Percentiles rank a stretch among this genome's conserved stretches.
Evolutionary conservation across 1,140 invertebrate genomes (phyloP).

Genomic region (Drosophila willistoni): DNA sequence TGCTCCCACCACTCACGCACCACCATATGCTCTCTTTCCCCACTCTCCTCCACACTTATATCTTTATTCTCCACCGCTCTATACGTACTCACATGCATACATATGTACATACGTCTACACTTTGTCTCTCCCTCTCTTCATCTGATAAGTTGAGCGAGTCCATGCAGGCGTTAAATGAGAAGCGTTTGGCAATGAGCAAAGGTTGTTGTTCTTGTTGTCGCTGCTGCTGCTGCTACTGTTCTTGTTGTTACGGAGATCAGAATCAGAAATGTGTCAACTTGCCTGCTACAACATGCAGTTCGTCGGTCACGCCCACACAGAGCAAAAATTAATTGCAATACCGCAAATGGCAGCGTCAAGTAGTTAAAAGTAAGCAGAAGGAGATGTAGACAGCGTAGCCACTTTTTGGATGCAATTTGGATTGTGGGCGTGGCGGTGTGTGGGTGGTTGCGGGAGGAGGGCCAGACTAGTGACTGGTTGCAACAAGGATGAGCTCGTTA

Average conservation of each 20-base stretch:
- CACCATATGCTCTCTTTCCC: too few species aligned
- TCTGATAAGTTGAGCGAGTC: slow-evolving; percentile 27
- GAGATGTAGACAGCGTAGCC: slow-evolving; percentile 15
- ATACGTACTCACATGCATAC: too few species aligned
- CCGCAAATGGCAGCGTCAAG: slow-evolving; percentile 80
- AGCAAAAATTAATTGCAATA: slow-evolving; percentile 80
- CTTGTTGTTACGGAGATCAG: slow-evolving; percentile 38
- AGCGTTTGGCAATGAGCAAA: slow-evolving; percentile 17
- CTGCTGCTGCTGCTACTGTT: neutral
- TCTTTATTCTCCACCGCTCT: slow-evolving; percentile 6
- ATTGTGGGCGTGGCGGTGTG: slow-evolving; percentile 20
- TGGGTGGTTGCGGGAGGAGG: neutral
- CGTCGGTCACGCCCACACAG: slow-evolving; percentile 5
- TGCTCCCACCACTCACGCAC: neutral
- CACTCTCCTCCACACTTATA: too few species aligned
- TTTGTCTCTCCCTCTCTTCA: slow-evolving; percentile 18
- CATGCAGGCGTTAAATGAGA: slow-evolving; percentile 75
- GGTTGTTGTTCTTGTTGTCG: slow-evolving; percentile 8
- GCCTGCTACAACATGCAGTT: slow-evolving; percentile 21
- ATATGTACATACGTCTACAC: slow-evolving; percentile 18
- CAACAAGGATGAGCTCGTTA: slow-evolving; percentile 79
- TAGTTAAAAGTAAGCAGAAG: slow-evolving; percentile 75
- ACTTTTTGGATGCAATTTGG: slow-evolving; percentile 22
- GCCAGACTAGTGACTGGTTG: slow-evolving; percentile 56
- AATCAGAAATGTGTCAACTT: slow-evolving; percentile 73